Evolutionary conservation across 2,888 invertebrate species (phyloP), one percentile per base, ranked within the genome.

Genomic region (Megalurothrips usitatus): DNA sequence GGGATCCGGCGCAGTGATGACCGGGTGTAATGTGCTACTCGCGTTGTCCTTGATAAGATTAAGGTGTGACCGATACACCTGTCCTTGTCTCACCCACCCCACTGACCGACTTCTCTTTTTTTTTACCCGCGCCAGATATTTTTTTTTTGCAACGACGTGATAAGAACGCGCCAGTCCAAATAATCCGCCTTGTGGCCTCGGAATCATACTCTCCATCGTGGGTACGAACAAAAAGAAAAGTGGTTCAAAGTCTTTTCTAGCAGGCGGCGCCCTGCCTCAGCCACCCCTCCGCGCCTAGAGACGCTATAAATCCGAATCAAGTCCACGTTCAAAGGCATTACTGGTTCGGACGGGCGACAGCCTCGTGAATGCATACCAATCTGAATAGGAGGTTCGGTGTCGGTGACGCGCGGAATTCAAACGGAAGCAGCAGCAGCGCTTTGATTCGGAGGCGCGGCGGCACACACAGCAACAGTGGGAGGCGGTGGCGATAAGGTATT

Each of bases 41-140:
- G 52, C 52, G 34, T 43, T 68, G 68, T 75, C 68, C 68, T 75
- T 26, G 68, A 75, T 75, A 75, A 75, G 68, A 75, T 75, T 75
- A 75, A 75, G 68, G 68, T 75, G 26, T 75, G 68, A 75, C 68
- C 68, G 68, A 75, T 75, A 75, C 68, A 12, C 4, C 68, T 75
- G 68, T 75, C 23, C 68, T 75, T 75, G 68, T 9, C 14, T 43
- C 34, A 43, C 34, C 34, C 34, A 58, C n/a, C n/a, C 68, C 68
- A 75, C 23, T 75, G 68, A 75, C 68, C 68, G 68, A 75, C 68
- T 75, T 75, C 23, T 52, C 52, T 52, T 19, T 19, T 52, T 52
- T 52, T 52, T 52, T 52, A 9, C 14, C n/a, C n/a, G n/a, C n/a
- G n/a, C n/a, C n/a, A n/a, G n/a, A n/a, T 43, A 6, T 43, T 43